phyloP scores from a whole-genome alignment of 2,113 vertebrate genomes.

The Ctenomys sociabilis region DNA sequence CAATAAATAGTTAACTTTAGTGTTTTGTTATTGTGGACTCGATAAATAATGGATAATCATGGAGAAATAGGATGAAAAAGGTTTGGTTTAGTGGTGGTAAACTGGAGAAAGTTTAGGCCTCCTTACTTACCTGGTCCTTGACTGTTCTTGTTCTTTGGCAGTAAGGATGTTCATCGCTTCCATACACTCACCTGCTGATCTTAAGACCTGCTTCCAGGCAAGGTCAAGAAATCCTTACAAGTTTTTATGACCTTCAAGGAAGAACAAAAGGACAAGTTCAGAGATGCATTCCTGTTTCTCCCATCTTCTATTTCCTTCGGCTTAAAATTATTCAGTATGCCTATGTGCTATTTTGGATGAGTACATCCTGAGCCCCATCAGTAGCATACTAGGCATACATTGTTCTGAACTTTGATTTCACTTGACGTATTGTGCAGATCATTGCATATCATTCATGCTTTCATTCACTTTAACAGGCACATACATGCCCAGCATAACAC shows the following conservation, averaged over 20 bases:
- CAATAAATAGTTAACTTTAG: background rate
- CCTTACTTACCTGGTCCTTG: background rate
- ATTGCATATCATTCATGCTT: background rate
- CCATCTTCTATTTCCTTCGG: background rate
- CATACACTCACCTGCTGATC: background rate
- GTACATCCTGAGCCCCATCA: background rate
- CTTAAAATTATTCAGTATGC: background rate
- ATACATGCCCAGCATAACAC: fast-evolving
- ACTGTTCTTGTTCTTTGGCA: too few relatives aligned
- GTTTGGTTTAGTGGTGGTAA: background rate
- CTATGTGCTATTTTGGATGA: background rate
- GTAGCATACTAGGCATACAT: background rate
- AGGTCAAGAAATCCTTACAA: background rate
- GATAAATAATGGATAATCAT: background rate
- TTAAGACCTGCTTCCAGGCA: background rate
- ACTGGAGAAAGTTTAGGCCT: background rate
- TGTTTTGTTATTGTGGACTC: background rate
- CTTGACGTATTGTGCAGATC: background rate
- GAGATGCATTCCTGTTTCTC: background rate
- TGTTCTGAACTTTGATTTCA: background rate
- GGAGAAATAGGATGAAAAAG: background rate
- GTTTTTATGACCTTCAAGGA: background rate
- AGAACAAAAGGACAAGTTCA: background rate
- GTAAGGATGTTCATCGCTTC: background rate
- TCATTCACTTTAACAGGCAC: background rate